phyloP scores from a whole-genome alignment of 1,140 invertebrate species.

The Diorhabda elongata region DNA sequence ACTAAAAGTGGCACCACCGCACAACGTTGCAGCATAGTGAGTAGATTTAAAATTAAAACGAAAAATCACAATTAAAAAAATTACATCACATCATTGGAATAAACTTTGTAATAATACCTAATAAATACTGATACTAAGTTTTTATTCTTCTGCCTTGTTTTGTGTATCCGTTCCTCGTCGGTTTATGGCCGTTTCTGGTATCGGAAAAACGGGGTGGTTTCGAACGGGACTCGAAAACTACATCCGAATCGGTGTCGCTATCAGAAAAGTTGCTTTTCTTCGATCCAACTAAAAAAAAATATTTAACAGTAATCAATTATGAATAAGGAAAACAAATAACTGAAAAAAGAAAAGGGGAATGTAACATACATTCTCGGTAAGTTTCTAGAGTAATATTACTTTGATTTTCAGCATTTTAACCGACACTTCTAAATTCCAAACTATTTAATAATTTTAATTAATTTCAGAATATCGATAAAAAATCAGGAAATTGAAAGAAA shows the following conservation, averaged over 20 bases:
- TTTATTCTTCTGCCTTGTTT: conserved; percentile 53
- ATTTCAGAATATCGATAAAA: too few species aligned
- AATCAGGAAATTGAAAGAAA: too few species aligned
- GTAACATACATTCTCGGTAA: too few species aligned
- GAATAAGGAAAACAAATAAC: too few species aligned
- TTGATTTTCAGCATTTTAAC: too few species aligned
- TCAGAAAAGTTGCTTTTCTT: conserved; percentile 64
- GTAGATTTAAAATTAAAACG: background rate
- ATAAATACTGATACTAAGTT: conserved; percentile 42
- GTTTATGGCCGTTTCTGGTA: conserved; percentile 51
- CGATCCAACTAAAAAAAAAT: conserved; percentile 47
- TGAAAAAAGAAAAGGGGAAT: too few species aligned
- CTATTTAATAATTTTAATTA: too few species aligned
- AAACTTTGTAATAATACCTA: background rate
- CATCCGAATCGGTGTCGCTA: conserved; percentile 71
- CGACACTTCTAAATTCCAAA: too few species aligned
- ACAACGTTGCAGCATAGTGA: background rate
- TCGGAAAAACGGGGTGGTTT: conserved; percentile 52
- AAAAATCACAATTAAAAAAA: background rate
- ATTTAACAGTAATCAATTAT: too few species aligned
- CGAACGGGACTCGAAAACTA: conserved; percentile 61
- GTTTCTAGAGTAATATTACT: too few species aligned
- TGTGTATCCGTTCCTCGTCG: conserved; percentile 49
- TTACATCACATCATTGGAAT: background rate
- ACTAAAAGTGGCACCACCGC: too few species aligned